A percentile compares a stretch with the other conserved stretches of the same genome.
Conservation (phyloP, 2,797 vertebrate genomes). For the Echeneis naucrates region DNA sequence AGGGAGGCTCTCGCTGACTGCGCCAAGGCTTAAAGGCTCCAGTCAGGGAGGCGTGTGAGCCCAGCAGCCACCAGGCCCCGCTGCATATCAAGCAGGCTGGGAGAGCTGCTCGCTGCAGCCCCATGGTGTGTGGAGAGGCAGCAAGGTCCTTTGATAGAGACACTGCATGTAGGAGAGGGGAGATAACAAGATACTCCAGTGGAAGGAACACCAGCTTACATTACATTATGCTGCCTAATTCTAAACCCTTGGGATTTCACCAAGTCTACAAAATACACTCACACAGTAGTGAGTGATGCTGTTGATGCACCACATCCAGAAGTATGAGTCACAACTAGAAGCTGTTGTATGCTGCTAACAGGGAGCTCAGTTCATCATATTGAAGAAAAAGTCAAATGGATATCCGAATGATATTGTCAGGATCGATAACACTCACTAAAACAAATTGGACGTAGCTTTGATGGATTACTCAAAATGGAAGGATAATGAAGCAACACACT, state of each 20-base stretch:
- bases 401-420: conserved; percentile 7
- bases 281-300: conserved; percentile 15
- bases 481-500: conserved; percentile 42
- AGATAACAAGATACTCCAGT: conserved; percentile 71
- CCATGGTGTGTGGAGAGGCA: conserved; percentile 61
- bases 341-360: conserved; percentile 10
- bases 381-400: conserved; percentile 23
- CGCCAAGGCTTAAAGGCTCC: conserved; percentile 76
- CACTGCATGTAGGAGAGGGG: conserved; percentile 58
- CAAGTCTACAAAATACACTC: conserved; percentile 54
- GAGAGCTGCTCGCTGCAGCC: conserved; percentile 69
- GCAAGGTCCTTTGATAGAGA: conserved; percentile 75
- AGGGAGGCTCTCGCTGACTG: conserved; percentile 73
- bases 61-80: conserved; percentile 75
- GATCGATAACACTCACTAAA: conserved; percentile 32
- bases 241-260: conserved; percentile 48
- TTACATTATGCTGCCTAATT: conserved; percentile 60
- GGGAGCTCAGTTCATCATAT: neutral
- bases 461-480: conserved; percentile 46
- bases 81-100: conserved; percentile 82
- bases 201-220: conserved; percentile 62
- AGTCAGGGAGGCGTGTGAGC: conserved; percentile 76
- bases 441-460: conserved; percentile 43
- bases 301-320: conserved; percentile 33
- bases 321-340: conserved; percentile 12